phyloP scores from a whole-genome alignment of 2,797 vertebrate genomes.

The Peromyscus melanophrys region DNA sequence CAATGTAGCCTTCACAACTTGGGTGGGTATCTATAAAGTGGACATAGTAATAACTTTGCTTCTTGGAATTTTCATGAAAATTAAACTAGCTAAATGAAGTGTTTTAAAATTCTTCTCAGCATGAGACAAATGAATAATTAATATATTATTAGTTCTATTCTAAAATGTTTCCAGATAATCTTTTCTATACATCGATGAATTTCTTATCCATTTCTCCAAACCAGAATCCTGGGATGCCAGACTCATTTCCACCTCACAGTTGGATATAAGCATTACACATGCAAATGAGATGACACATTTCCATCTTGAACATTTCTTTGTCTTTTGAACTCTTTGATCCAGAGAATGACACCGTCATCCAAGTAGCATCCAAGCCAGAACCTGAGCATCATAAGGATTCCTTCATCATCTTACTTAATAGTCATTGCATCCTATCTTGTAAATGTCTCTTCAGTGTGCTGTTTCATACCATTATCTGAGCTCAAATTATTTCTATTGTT shows the following conservation, averaged over 20 bases:
- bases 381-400: not conserved
- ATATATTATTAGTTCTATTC: not conserved
- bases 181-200: not conserved
- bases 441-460: not conserved
- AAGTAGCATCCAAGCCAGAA: not conserved
- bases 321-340: not conserved
- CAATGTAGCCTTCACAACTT: not conserved
- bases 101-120: not conserved
- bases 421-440: not conserved
- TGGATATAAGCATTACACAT: not conserved
- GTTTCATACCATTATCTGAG: not conserved
- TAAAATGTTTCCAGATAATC: not conserved
- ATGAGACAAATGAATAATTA: not conserved
- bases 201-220: not conserved
- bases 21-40: not conserved
- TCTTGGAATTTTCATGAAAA: not conserved
- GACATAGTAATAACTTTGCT: not conserved
- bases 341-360: not conserved
- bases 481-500: not conserved
- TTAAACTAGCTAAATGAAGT: not conserved
- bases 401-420: not conserved
- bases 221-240: not conserved
- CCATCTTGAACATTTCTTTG: not conserved
- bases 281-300: not conserved
- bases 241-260: not conserved